These are phyloP conservation scores for Clepsis dumicolana DNA, from an alignment of 2,888 invertebrate species.

Conservation along the genomic window DNA sequence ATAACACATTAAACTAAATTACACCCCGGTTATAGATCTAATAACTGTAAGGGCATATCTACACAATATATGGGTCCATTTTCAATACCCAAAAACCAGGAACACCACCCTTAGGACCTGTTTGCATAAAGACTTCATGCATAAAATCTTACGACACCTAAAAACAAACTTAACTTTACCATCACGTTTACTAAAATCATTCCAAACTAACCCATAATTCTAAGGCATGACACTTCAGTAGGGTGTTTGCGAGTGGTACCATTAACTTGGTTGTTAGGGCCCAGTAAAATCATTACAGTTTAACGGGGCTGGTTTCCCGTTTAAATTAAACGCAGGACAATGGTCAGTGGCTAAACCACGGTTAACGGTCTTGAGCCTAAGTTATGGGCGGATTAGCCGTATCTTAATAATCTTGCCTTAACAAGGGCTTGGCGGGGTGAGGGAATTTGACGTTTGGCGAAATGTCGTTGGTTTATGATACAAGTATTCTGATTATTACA, in stretches of 20 bases:
- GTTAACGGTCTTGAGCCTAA: conserved; percentile 81
- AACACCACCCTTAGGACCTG: conserved; percentile 78
- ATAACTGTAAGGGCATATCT: conserved; percentile 56
- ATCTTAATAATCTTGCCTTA: conserved; percentile 83
- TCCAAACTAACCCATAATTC: conserved; percentile 2
- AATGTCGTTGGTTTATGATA: conserved; percentile 6
- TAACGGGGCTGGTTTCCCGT: conserved; percentile 64
- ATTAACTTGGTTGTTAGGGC: conserved; percentile 45
- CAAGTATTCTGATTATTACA: not conserved
- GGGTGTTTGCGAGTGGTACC: not conserved
- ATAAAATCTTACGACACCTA: conserved; percentile 84
- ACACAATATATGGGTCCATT: conserved; percentile 71
- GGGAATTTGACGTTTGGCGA: conserved; percentile 51
- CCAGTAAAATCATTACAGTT: conserved; percentile 78
- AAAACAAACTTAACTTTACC: conserved; percentile 41
- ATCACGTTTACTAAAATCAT: not conserved
- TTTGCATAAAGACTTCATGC: conserved; percentile 80
- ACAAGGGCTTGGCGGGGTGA: conserved; percentile 56
- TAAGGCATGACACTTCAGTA: not conserved
- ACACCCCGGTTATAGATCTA: conserved; percentile 59
- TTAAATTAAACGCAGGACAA: conserved; percentile 85
- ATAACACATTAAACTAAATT: conserved; percentile 53
- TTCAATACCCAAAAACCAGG: conserved; percentile 81
- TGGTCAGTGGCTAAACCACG: conserved; percentile 78
- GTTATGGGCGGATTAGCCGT: conserved; percentile 84